A percentile compares a stretch with the other conserved stretches of the same genome.
Evolutionary conservation across 2,797 vertebrate genomes (phyloP).

Genomic region (Phataginus tetradactyla): DNA sequence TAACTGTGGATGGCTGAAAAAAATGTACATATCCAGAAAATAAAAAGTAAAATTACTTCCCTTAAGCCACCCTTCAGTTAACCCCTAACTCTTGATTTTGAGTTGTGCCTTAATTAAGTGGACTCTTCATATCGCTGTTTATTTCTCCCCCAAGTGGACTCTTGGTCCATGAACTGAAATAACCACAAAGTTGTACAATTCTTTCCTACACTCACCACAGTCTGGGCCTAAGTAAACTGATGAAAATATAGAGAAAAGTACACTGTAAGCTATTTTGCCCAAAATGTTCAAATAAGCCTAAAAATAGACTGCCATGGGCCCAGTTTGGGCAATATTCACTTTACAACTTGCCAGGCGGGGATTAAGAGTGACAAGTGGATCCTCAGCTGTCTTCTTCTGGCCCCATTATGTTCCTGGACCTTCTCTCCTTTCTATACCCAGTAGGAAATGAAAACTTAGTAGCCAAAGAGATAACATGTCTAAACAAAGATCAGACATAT

Average conservation of each 20-base stretch:
- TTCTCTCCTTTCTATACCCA: not conserved
- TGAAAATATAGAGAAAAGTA: not conserved
- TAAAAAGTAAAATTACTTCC: not conserved
- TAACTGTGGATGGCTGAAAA: not conserved
- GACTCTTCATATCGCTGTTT: not conserved
- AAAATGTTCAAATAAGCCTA: not conserved
- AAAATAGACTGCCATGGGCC: not conserved
- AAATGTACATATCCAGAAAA: not conserved
- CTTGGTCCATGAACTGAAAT: not conserved
- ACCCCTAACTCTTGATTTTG: not conserved
- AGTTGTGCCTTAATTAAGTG: not conserved
- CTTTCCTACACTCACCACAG: not conserved
- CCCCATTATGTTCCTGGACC: not conserved
- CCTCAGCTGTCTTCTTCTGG: not conserved
- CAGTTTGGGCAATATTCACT: not conserved
- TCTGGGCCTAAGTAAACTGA: not conserved
- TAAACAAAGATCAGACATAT: not conserved
- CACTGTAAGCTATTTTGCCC: not conserved
- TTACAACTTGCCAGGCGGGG: not conserved
- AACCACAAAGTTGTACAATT: not conserved
- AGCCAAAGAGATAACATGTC: not conserved
- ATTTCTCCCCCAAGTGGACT: not conserved
- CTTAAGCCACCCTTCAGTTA: not conserved
- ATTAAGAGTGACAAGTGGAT: not conserved
- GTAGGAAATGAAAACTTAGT: conserved; percentile 11